Conservation (phyloP, 2,797 vertebrate species). For the Rousettus madagascariensis region DNA sequence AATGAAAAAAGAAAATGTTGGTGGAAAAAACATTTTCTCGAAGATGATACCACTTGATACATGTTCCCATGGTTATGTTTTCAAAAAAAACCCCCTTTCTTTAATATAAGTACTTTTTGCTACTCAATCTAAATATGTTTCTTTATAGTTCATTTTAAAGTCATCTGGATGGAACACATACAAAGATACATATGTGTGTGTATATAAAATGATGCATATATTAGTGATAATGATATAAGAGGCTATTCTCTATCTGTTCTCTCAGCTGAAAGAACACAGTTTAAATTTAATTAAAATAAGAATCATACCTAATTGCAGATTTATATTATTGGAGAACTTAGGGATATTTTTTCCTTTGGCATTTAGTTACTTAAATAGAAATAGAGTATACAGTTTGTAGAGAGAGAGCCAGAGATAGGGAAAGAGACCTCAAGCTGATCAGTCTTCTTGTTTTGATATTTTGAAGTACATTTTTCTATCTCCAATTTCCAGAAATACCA, state of each 20-base stretch:
- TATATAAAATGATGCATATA: background rate
- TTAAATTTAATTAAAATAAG: conserved; percentile 40
- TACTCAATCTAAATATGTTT: background rate
- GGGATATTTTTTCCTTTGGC: background rate
- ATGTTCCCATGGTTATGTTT: background rate
- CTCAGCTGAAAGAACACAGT: background rate
- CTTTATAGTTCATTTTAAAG: background rate
- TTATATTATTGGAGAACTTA: background rate
- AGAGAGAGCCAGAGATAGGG: background rate
- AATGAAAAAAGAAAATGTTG: background rate
- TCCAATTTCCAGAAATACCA: background rate
- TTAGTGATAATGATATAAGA: background rate
- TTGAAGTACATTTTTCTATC: background rate
- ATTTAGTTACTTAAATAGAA: background rate
- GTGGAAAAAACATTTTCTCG: background rate
- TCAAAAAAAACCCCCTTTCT: background rate
- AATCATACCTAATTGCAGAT: background rate
- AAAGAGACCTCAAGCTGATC: background rate
- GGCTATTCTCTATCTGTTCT: background rate
- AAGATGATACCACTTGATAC: background rate
- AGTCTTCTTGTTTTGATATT: background rate
- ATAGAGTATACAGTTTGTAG: background rate
- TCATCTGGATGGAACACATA: background rate
- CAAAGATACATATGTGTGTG: background rate
- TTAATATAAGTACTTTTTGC: background rate